These are phyloP conservation scores for Ciconia boyciana DNA, from an alignment of 2,113 vertebrate genomes.

Conservation along the genomic window DNA sequence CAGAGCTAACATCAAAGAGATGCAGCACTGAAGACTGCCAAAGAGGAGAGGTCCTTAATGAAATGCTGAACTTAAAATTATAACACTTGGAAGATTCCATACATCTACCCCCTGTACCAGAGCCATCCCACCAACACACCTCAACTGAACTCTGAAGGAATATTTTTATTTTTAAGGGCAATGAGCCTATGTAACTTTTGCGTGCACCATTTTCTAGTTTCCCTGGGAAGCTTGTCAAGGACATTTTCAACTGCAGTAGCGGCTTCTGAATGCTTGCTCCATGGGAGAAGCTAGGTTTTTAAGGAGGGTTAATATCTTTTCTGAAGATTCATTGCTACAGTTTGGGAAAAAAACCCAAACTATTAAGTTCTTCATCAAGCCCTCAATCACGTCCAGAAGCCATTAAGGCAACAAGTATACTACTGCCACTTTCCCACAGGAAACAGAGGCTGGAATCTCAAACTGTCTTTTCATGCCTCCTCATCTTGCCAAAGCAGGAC, in stretches of 20 bases:
- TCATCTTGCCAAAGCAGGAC: neutral
- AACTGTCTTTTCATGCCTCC: neutral
- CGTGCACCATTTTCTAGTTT: neutral
- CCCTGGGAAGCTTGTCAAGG: neutral
- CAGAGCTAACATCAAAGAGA: neutral
- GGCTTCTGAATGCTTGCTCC: neutral
- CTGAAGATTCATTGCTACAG: neutral
- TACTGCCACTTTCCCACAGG: neutral
- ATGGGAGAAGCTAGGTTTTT: neutral
- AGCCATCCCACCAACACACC: neutral
- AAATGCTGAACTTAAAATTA: neutral
- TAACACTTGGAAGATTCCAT: neutral
- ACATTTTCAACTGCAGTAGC: neutral
- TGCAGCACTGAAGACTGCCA: neutral
- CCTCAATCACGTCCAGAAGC: neutral
- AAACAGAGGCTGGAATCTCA: neutral
- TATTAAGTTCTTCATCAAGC: neutral
- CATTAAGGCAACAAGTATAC: neutral
- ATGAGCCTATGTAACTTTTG: neutral
- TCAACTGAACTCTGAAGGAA: neutral
- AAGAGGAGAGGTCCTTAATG: neutral
- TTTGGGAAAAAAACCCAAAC: neutral
- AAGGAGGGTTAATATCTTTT: neutral
- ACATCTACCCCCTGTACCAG: neutral
- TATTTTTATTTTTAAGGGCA: neutral